Evolutionary conservation across 2,888 invertebrate species (phyloP), one percentile per base, ranked within the genome.

Genomic region (Rhyacophila evoluta): DNA sequence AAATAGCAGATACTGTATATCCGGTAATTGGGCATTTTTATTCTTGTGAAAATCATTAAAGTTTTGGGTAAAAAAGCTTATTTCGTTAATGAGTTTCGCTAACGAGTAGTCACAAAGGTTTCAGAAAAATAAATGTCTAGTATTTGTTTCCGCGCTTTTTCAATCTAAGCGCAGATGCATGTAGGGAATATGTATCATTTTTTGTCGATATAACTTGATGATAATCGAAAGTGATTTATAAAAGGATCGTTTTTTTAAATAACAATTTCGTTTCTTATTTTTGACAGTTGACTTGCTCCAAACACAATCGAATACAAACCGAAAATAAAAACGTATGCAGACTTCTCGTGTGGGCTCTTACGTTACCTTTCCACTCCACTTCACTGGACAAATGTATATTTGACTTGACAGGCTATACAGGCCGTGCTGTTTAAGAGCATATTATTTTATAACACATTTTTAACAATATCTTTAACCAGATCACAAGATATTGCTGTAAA

Each of bases 221-320:
- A 78, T 81, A 38, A 81, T 81, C 55, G 77, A 55, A 74, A 55
- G 74, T 81, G 78, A 81, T 81, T 79, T 81, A 74, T 79, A 69
- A 79, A 73, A 78, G 70, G 69, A 67, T 33, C 41, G 38, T 27
- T 39, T 73, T 71, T 29, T 25, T 39, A 67, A 76, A 75, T 70
- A 68, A 70, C 75, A 38, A 36, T 71, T 71, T 37, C 15, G 12
- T 37, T 25, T 33, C 33, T 71, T 11, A 12, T 37, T 71, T 71
- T 71, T 71, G 71, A 27, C 71, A 71, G 71, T 36, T 71, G 71
- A 36, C 36, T 71, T 29, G 29, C 12, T 36, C 25, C 19, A 15
- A 29, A 71, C 71, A 71, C 36, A 71, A 73, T 73, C 41, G 25
- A 25, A 73, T 37, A 8, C 37, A 36, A 72, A 36, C 33, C 72